Evolutionary conservation across 1,140 invertebrate genomes (phyloP), one percentile per base, ranked within the genome.

Genomic region (Papilio dardanus): DNA sequence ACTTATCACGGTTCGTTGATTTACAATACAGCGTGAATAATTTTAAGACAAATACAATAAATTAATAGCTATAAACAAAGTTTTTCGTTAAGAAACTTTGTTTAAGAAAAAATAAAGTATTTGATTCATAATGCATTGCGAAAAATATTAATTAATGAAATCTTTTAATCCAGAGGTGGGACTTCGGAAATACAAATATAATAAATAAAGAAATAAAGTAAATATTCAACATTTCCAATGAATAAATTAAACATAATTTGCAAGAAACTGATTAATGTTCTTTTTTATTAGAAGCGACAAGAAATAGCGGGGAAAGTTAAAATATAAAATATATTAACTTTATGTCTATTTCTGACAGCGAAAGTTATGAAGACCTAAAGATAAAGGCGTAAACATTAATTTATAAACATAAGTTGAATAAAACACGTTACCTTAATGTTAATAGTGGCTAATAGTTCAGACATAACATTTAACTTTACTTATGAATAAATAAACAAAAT

Each of bases 271-370:
- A 62, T 62, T 62, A 10, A 62, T 62, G 21, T 62, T 30, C 10
- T 28, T 62, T 62, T 14, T 62, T 62, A 28, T 54, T 54, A 54
- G 19, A 54, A 54, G 8, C 8, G 7, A 58, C 54, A 28, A 28
- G 12, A 62, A 62, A 62, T 24, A 14, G 2, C 24, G 30, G 54
- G 24, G 54, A 62, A 62, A 62, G 54, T 74, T 79, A 58, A 74
- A 16, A 65, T 40, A 75, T 75, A 69, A 69, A 74, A 50, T 69
- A 54, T 74, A 40, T 68, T 10, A 58, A 58, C 3, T 10, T 24
- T 28, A 16, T 28, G 19, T 58, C 24, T 62, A 62, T 62, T 28
- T 62, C 10, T 62, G 54, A 28, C 10, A 28, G 24, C 54, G 54
- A 62, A 62, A 62, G 54, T 62, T 14, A 58, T 58, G 3, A 58